A percentile compares a stretch with the other conserved stretches of the same genome.
These are phyloP conservation scores for Poecilia wingei DNA, from an alignment of 2,797 vertebrate species.

Conservation along the genomic window DNA sequence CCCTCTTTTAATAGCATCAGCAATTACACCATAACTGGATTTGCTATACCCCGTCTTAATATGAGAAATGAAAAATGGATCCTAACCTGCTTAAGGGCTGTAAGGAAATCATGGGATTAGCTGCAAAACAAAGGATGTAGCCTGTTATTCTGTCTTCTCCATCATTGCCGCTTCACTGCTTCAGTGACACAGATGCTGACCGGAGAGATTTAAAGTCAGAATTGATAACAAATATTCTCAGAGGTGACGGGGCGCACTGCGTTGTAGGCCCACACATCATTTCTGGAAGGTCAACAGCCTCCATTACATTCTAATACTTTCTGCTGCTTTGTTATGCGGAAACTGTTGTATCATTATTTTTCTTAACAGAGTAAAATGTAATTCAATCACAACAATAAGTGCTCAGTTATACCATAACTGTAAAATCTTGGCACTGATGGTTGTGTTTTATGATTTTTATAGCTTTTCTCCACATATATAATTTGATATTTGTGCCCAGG, in stretches of 20 bases:
- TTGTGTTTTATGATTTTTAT: conserved; percentile 16
- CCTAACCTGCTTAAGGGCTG: conserved; percentile 61
- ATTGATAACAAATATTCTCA: conserved; percentile 72
- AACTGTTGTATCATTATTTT: conserved; percentile 8
- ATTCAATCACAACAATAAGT: conserved; percentile 26
- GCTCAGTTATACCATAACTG: conserved; percentile 15
- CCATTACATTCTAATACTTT: conserved; percentile 58
- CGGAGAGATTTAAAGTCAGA: conserved; percentile 66
- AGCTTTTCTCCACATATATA: conserved; percentile 19
- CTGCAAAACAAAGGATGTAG: conserved; percentile 58
- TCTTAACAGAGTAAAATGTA: conserved; percentile 13
- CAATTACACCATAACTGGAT: conserved; percentile 67
- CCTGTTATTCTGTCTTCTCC: conserved; percentile 54
- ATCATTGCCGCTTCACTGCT: conserved; percentile 56
- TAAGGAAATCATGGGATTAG: conserved; percentile 64
- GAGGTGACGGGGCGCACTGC: conserved; percentile 62
- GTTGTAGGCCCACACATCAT: conserved; percentile 74
- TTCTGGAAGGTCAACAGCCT: conserved; percentile 70
- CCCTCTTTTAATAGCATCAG: conserved; percentile 58
- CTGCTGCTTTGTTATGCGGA: conserved; percentile 38
- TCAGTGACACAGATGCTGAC: conserved; percentile 69
- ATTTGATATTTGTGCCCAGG: conserved; percentile 4
- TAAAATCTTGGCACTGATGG: conserved; percentile 24
- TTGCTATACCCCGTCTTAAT: conserved; percentile 57
- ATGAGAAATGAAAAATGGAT: conserved; percentile 55